phyloP scores from a whole-genome alignment of 2,888 invertebrate species.

The Clitarchus hookeri region DNA sequence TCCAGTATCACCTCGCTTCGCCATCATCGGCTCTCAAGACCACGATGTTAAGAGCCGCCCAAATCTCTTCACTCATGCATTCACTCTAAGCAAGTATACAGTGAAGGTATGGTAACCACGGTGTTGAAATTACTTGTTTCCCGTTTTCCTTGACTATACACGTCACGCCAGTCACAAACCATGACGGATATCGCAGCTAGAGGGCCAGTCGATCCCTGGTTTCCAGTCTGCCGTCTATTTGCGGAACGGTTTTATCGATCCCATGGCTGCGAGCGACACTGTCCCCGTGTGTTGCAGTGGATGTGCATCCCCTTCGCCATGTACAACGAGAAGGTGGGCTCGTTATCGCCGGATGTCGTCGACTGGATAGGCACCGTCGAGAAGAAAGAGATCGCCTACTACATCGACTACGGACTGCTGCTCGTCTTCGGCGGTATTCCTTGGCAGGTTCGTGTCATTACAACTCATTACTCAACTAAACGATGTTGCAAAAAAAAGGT shows the following conservation, averaged over 20 bases:
- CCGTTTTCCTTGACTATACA: too few species aligned
- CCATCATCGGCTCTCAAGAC: too few species aligned
- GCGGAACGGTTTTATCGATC: not conserved
- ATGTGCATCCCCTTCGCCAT: slow-evolving; percentile 97
- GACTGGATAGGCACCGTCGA: slow-evolving; percentile 88
- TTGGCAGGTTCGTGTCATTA: slow-evolving; percentile 75
- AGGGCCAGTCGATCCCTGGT: not conserved
- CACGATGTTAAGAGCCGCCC: too few species aligned
- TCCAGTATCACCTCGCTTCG: too few species aligned
- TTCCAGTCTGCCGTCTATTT: not conserved
- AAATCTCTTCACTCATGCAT: too few species aligned
- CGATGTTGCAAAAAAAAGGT: too few species aligned
- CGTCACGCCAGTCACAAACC: not conserved
- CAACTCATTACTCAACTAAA: not conserved
- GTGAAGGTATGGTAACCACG: too few species aligned
- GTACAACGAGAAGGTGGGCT: slow-evolving; percentile 79
- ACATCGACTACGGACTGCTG: slow-evolving; percentile 86
- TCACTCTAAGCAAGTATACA: too few species aligned
- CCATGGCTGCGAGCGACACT: not conserved
- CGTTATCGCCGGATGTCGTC: slow-evolving; percentile 79
- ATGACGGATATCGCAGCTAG: not conserved
- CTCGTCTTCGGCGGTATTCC: slow-evolving; percentile 95
- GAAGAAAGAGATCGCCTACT: slow-evolving; percentile 74
- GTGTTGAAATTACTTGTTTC: too few species aligned
- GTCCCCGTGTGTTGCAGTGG: slow-evolving; percentile 66